These are phyloP conservation scores for Halcyon badia DNA, from an alignment of 2,797 vertebrate genomes.

Conservation along the genomic window DNA sequence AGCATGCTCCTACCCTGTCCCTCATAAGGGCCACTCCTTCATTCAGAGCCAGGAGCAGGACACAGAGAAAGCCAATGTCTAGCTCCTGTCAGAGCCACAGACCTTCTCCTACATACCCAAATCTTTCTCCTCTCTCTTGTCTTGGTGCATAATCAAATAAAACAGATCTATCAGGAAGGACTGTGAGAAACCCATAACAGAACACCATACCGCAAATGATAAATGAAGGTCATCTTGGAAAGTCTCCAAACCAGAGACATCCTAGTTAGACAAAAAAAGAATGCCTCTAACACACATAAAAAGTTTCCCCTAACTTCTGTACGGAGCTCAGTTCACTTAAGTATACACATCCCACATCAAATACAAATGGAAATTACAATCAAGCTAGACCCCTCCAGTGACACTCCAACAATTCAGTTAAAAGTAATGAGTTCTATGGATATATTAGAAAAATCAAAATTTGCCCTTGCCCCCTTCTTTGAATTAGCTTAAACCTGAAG, in stretches of 20 bases:
- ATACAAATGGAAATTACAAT: neutral
- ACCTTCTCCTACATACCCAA: neutral
- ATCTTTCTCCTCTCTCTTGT: neutral
- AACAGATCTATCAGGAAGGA: neutral
- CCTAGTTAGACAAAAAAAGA: neutral
- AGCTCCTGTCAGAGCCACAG: neutral
- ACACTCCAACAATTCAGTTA: neutral
- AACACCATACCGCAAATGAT: neutral
- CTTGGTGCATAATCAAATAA: neutral
- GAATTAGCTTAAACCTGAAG: neutral
- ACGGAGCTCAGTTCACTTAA: neutral
- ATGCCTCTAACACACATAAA: neutral
- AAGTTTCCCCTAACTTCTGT: neutral
- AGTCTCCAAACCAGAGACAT: neutral
- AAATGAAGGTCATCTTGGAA: neutral
- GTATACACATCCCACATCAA: neutral
- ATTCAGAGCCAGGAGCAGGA: neutral
- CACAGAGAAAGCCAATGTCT: neutral
- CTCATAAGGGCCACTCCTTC: neutral
- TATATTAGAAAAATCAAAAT: neutral
- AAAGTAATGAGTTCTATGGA: neutral
- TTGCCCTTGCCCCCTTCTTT: neutral
- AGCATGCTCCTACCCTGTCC: fast-evolving
- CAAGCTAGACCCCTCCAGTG: neutral
- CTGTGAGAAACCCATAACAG: neutral